Evolutionary conservation across 2,797 vertebrate species (phyloP).

Genomic region (Platalea minor): DNA sequence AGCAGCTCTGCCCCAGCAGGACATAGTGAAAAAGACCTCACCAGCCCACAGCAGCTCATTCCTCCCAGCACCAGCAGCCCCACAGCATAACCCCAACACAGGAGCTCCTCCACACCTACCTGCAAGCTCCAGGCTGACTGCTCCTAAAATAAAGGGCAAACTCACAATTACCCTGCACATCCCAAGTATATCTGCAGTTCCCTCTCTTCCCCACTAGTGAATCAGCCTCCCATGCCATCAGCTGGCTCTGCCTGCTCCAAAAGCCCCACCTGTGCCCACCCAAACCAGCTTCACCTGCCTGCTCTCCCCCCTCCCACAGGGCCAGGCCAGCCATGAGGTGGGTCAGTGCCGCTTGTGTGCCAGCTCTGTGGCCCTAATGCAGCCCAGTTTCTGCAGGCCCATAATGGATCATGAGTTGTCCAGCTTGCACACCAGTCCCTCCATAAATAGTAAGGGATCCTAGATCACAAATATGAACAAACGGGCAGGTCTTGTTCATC

Average conservation of each 20-base stretch:
- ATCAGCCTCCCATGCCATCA: neutral
- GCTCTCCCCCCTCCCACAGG: neutral
- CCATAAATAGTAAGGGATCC: neutral
- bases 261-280: neutral
- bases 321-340: no score
- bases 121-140: fast-evolving
- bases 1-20: neutral
- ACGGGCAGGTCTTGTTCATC: fast-evolving
- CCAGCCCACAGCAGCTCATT: neutral
- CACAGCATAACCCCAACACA: neutral
- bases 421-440: neutral
- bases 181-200: neutral
- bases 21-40: neutral
- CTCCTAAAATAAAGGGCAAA: fast-evolving
- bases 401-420: fast-evolving
- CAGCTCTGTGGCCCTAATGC: fast-evolving
- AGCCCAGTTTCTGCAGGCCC: neutral
- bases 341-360: fast-evolving
- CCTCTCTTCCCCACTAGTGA: fast-evolving
- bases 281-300: neutral
- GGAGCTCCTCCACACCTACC: neutral
- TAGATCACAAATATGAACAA: neutral
- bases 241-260: neutral
- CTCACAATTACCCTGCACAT: fast-evolving
- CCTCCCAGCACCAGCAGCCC: neutral